Conservation (phyloP, 2,888 invertebrate species). For the Slavum lentiscoides region DNA sequence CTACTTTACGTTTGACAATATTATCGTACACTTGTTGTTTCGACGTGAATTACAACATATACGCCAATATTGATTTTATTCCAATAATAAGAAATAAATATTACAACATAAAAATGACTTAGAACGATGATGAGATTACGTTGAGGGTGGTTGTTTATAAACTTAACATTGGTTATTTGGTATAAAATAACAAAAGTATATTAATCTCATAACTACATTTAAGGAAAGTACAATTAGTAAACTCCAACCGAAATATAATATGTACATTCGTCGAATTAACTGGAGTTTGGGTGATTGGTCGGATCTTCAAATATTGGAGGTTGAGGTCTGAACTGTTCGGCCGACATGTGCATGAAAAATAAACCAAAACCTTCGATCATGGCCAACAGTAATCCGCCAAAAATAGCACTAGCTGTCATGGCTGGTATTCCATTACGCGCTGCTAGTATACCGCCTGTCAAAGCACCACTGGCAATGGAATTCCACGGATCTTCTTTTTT, state of each 20-base stretch:
- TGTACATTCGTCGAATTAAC: conserved; percentile 5
- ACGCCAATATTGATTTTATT: too few species aligned
- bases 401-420: conserved; percentile 93
- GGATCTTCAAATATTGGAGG: conserved; percentile 74
- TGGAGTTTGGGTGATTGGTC: conserved; percentile 11
- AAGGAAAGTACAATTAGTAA: conserved; percentile 6
- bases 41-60: too few species aligned
- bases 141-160: background rate
- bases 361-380: conserved; percentile 96
- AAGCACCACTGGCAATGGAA: conserved; percentile 90
- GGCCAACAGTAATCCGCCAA: conserved; percentile 92
- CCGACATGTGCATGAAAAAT: conserved; percentile 85
- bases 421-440: conserved; percentile 89
- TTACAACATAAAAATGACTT: background rate
- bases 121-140: background rate
- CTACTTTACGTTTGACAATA: too few species aligned
- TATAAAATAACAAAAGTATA: conserved; percentile 23
- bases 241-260: background rate
- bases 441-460: conserved; percentile 94
- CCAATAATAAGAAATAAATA: too few species aligned
- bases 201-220: conserved; percentile 15
- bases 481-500: conserved; percentile 99
- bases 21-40: too few species aligned
- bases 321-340: conserved; percentile 89
- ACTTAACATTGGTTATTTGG: background rate